Conservation (phyloP, 2,113 vertebrate species). For the Melanerpes aurifrons region DNA sequence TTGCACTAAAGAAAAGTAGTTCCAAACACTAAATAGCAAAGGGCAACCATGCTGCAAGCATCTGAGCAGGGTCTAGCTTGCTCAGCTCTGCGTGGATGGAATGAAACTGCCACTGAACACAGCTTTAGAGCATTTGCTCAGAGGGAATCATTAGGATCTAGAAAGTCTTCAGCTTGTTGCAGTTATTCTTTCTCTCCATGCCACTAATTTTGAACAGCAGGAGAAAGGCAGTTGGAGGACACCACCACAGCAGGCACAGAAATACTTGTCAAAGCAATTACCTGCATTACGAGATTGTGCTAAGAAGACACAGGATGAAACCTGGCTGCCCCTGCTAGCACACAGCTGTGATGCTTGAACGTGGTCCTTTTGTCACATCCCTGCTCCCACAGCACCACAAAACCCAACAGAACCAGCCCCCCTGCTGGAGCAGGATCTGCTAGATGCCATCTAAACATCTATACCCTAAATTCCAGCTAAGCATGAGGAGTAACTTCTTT, state of each 20-base stretch:
- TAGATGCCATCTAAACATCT: no score
- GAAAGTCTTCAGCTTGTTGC: background rate
- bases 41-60: background rate
- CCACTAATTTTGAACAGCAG: constrained; percentile 44
- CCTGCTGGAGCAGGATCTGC: no score
- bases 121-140: background rate
- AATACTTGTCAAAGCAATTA: constrained; percentile 35
- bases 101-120: constrained; percentile 9
- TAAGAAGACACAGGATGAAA: constrained; percentile 37
- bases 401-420: background rate
- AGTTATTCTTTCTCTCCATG: constrained; percentile 46
- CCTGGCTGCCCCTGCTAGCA: background rate
- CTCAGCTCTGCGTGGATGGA: constrained; percentile 16
- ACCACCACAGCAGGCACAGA: constrained; percentile 17
- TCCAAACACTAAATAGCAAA: constrained; percentile 29
- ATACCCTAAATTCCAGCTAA: no score
- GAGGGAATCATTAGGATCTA: background rate
- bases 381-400: background rate
- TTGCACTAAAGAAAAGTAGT: constrained; percentile 20
- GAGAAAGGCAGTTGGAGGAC: constrained; percentile 27
- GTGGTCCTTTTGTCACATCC: background rate
- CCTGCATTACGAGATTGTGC: background rate
- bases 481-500: no score
- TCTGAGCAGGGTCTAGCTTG: constrained; percentile 23
- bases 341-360: background rate